Evolutionary conservation across 2,888 invertebrate species (phyloP), one percentile per base, ranked within the genome.

Genomic region (Chaetoderma sp.): DNA sequence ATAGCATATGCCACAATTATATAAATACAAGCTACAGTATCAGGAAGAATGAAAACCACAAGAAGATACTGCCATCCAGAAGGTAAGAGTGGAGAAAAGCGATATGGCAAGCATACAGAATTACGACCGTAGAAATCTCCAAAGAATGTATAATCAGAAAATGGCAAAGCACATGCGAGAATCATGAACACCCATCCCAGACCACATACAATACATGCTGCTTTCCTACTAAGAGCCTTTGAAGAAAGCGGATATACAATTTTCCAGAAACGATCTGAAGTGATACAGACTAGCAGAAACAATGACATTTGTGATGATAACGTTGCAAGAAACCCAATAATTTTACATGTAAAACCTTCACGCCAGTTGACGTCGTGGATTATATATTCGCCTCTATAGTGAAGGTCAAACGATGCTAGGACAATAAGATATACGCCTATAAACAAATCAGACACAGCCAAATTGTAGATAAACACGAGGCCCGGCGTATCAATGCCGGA

Each of bases 371-470:
- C 88, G 74, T 91, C 90, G 77, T 90, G 86, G 16, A 86, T 82
- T 32, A 91, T 87, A 75, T 91, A 91, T 45, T 88, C 85, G 1
- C 90, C 90, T 44, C 91, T 77, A 87, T 71, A 87, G 39, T 83
- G 77, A 49, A 85, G 78, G 78, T 91, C 91, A 27, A 89, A 89
- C 36, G 86, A 85, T 4, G 90, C 91, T 65, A 91, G 90, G 39
- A 89, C 85, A 64, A 90, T 88, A 61, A 91, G 84, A 80, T 91
- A 91, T 42, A 90, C 80, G 21, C 90, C 90, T 91, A 91, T 91
- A 36, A 91, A 82, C 5, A 91, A 86, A 78, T 91, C 91, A 27
- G 91, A 90, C 59, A 90, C 84, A 0, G 90, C 90, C 73, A 91
- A 85, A 77, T 91, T 91, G 72, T 90, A 88, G 67, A 91, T 87